Base-by-base conservation (phyloP, 2,888 invertebrate species). In the Schrankia costaestrigalis region DNA sequence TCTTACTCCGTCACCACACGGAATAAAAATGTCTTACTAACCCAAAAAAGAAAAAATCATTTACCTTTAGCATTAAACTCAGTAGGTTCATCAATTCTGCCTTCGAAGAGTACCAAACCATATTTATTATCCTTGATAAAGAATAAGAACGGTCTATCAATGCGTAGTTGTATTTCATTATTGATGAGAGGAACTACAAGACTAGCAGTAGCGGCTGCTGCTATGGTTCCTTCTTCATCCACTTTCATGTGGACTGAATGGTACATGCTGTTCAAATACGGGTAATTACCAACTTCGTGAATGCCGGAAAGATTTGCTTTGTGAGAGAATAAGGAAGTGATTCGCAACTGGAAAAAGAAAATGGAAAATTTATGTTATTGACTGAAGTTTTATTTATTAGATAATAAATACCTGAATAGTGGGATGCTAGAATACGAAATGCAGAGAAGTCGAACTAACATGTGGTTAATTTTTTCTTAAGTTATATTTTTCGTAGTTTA, bases 231-330 rank as follows among this genome's bases (percentile, higher is more conserved):
- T 10, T 79, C 69, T 67, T 93, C 93, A 40, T 91, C 90, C 0
- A 93, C 90, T 25, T 90, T 83, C 62, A 93, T 89, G 56, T 87
- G 89, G 0, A 92, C 91, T 57, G 90, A 91, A 57, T 93, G 93
- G 26, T 90, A 63, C 7, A 93, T 75, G 34, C 82, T 89, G 50
- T 83, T 89, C 3, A 93, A 78, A 34, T 79, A 75, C 0, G 89
- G 65, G 0, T 72, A 56, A 3, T 24, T 26, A 0, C 55, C 52
- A 0, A 70, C 68, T 2, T 79, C 71, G 21, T 90, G 77, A 26
- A 93, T 90, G 10, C 89, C 89, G 0, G 89, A 81, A 0, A 93
- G 74, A 56, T 92, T 90, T 0, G 92, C 89, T 4, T 74, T 71
- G 1, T 71, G 43, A 1, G 80, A 65, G 59, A 93, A 93, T 14